phyloP scores from a whole-genome alignment of 2,113 vertebrate species.

The Climacteris rufus region DNA sequence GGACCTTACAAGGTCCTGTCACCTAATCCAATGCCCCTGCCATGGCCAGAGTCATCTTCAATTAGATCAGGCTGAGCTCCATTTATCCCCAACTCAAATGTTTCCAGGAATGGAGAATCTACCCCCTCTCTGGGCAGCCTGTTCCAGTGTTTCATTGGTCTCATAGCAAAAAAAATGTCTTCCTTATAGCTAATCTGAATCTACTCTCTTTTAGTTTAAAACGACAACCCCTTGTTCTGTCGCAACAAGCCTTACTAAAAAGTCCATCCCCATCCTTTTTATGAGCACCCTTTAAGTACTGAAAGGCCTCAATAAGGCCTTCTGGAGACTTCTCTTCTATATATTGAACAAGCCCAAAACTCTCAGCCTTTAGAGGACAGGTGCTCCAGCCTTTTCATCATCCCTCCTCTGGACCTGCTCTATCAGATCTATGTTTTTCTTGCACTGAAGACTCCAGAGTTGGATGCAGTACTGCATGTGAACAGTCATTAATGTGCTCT shows the following conservation, averaged over 20 bases:
- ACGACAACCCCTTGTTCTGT: not conserved
- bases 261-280: not conserved
- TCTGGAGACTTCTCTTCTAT: not conserved
- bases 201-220: not conserved
- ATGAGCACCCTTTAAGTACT: not conserved
- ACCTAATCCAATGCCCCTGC: not conserved
- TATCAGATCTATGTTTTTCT: not conserved
- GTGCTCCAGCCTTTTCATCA: not conserved
- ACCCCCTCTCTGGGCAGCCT: not conserved
- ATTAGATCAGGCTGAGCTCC: not conserved
- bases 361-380: not conserved
- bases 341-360: not conserved
- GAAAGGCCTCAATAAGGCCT: not conserved
- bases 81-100: not conserved
- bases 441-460: not conserved
- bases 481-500: not conserved
- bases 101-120: not conserved
- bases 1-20: not conserved
- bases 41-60: not conserved
- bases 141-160: not conserved
- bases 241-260: not conserved
- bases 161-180: accelerated
- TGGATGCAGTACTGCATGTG: not conserved
- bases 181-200: not conserved
- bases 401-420: accelerated